Evolutionary conservation across 2,113 vertebrate species (phyloP).

Genomic region (Gadus macrocephalus): DNA sequence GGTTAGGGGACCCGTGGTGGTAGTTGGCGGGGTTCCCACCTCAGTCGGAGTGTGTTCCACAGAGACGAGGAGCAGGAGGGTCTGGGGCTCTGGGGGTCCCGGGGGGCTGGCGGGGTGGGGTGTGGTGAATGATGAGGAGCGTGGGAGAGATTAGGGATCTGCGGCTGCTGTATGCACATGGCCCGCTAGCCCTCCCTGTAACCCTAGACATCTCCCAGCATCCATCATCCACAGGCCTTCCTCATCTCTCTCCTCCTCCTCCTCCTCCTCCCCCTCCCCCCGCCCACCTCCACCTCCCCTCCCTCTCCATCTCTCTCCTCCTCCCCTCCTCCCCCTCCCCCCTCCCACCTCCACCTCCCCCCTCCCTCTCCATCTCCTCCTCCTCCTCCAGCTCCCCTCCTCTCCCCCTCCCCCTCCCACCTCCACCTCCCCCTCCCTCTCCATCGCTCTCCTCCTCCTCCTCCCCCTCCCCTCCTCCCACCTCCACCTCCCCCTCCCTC

Average conservation of each 20-base stretch:
- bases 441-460: no score
- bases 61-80: not conserved
- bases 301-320: no score
- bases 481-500: not conserved
- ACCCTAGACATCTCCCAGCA: slow-evolving; percentile 51
- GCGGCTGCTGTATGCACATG: slow-evolving; percentile 64
- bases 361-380: no score
- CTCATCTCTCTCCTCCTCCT: slow-evolving; percentile 13
- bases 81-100: slow-evolving; percentile 12
- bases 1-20: not conserved
- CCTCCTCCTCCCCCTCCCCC: slow-evolving; percentile 6
- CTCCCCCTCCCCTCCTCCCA: no score
- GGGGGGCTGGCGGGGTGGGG: slow-evolving; percentile 37
- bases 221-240: slow-evolving; percentile 18
- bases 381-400: no score
- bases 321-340: no score
- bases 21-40: slow-evolving; percentile 25
- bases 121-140: slow-evolving; percentile 63
- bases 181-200: slow-evolving; percentile 58
- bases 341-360: no score
- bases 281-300: not conserved
- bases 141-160: slow-evolving; percentile 68
- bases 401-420: no score
- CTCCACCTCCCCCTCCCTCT: no score
- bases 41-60: not conserved